A percentile compares a stretch with the other conserved stretches of the same genome.
phyloP scores from a whole-genome alignment of 2,888 invertebrate species.

The Gerris lacustris region DNA sequence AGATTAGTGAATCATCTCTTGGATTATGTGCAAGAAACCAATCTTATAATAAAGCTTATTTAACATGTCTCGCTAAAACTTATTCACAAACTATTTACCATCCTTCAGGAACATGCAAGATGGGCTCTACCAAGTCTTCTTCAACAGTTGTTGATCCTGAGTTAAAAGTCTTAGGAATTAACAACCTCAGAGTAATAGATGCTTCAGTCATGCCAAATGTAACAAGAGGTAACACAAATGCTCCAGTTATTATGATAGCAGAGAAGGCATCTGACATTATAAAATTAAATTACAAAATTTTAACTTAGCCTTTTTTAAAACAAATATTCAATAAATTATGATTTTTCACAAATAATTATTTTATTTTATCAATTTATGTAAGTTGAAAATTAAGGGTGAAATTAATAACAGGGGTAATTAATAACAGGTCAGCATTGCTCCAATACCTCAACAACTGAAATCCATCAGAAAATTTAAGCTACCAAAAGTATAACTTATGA shows the following conservation, averaged over 20 bases:
- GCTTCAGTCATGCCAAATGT: constrained; percentile 19
- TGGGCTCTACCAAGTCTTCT: constrained; percentile 12
- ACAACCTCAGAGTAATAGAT: constrained; percentile 16
- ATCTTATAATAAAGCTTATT: not conserved
- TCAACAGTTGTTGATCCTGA: constrained; percentile 14
- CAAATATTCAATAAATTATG: no score
- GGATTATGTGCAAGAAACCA: not conserved
- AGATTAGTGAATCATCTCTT: not conserved
- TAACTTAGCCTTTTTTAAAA: no score
- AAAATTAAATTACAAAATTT: constrained; percentile 8
- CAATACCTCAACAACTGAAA: no score
- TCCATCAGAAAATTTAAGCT: no score
- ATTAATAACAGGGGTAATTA: no score
- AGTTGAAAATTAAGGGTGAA: no score
- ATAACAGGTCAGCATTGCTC: no score
- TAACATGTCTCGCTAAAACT: constrained; percentile 9
- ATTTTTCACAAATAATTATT: no score
- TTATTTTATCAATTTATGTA: no score
- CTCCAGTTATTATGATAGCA: constrained; percentile 17
- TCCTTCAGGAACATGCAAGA: constrained; percentile 17
- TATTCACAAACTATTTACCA: constrained; percentile 17
- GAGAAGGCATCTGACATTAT: constrained; percentile 21
- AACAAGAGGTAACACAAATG: constrained; percentile 16
- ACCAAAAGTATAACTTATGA: no score
- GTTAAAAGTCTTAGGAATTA: constrained; percentile 16